Base-by-base conservation (phyloP, 2,113 vertebrate genomes). In the Lanius collurio region DNA sequence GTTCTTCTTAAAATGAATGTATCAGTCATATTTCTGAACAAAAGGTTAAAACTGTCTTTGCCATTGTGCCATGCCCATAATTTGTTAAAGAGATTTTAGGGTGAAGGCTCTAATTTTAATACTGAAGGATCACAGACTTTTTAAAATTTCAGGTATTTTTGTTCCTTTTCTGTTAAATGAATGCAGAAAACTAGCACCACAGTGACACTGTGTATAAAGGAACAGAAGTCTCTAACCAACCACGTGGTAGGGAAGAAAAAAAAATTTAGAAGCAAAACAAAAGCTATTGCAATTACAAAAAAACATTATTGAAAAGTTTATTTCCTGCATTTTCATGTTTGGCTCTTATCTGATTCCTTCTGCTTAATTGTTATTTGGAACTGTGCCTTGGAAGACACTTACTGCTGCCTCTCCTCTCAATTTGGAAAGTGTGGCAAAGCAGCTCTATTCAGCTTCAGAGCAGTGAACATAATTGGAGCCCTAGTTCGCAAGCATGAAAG, bases 401-500 rank as follows among this genome's bases (percentile, higher is more conserved):
- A 69, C 77, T 88, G 71, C 92, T 93, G 88, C 81, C 76, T 84
- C 70, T 70, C 68, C 83, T 83, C 94, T 95, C 95, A 94, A 83
- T 70, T 97, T 93, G 92, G 92, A 95, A 97, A 94, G 94, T 91
- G 89, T 97, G 92, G 84, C 91, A 76, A 95, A 96, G 92, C 94
- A 31, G 62, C 77, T 95, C 94, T 90, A 96, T 96, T 97, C 91
- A 95, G 93, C 96, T 97, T 97, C 96, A 97, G 86, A 90, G 95
- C 95, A 97, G 50, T 93, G 94, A 94, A 96, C 85, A 96, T 93
- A 96, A 95, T 96, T 94, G 82, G 77, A 95, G 94, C 75, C 95
- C 95, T 83, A 93, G 83, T 95, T 93, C 20, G 84, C 94, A 90
- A 92, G 94, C 82, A 95, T 89, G 93, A 95, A 92, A 97, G 90